Base-by-base conservation (phyloP, 2,113 vertebrate genomes). In the Psettodes erumei region DNA sequence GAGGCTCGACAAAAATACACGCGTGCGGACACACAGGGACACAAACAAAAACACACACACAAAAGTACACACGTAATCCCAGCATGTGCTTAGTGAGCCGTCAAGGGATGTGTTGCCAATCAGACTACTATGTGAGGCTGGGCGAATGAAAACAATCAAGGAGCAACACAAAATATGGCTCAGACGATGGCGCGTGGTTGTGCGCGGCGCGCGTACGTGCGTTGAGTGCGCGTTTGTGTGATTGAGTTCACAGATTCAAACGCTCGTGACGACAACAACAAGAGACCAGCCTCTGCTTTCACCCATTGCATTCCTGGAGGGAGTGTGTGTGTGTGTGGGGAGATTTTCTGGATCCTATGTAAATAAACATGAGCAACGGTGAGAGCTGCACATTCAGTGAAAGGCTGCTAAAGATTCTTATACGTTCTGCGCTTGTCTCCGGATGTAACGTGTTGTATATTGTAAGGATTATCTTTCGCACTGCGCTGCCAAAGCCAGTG, bases 71-170 rank as follows among this genome's bases (percentile, higher is more conserved):
- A 89, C 79, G 71, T 87, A 86, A 91, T 92, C 90, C 88, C 74
- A 84, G 77, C 78, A 85, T 86, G 86, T 84, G 82, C 74, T 91
- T 84, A 85, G 82, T 70, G 89, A 89, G 83, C 79, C 84, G 88
- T 83, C 74, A 64, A 68, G 86, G 88, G 88, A 91, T 50, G 35
- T 75, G 81, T 84, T 88, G 90, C 87, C 90, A 92, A 86, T 93
- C 90, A 91, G 77, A 84, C 80, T 16, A 66, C 85, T 81, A 84
- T 88, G 87, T 82, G 90, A 90, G 82, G 77, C 71, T 82, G 76
- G 84, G 61, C 43, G 76, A 88, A 92, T 74, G 81, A 85, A 88
- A 87, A 90, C 89, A 90, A 92, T 92, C 89, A 90, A 86, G 84
- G 70, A 83, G 86, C 59, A 86, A 77, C 76, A 84, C 76, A 87